Evolutionary conservation across 2,888 invertebrate genomes (phyloP), one percentile per base, ranked within the genome.

Genomic region (Mythimna pallens): DNA sequence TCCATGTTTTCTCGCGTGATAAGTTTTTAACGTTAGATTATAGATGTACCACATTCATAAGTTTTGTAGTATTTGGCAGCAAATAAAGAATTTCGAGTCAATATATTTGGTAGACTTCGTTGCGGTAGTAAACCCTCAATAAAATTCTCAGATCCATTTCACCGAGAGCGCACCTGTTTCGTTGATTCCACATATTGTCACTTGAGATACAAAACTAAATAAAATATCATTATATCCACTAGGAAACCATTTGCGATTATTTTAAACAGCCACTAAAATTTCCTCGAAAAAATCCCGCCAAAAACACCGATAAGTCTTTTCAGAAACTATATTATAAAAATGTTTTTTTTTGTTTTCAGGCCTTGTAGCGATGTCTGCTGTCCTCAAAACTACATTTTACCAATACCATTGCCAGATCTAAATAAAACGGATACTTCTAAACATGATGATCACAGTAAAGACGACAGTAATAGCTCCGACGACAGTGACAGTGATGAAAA

Each of bases 311-410:
- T 40, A 7, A 22, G 74, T 30, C 36, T 73, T 73, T 73, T 72
- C 25, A 55, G 34, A 54, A 22, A 14, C 3, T 40, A 30, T 1
- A n/a, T 30, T 17, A 2, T 20, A 14, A 10, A n/a, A 54, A 30
- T 1, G 3, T 17, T 30, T 14, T 10, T 20, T 7, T 57, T n/a
- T 43, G 62, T 68, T 86, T 86, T 7, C 90, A 92, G 92, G 43
- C 55, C 84, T 0, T 93, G 93, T 70, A 30, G 80, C 0, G 86
- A 90, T 22, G 88, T 89, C 0, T 93, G 93, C 86, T 93, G 93
- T 66, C 93, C 93, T 3, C 70, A 70, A 14, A 65, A 80, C 4
- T 81, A 79, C 25, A 75, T 88, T 6, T 57, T 83, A 1, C 73
- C 66, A 1, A 78, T 70, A 9, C 63, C 74, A 14, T 66, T 70